Evolutionary conservation across 2,113 vertebrate genomes (phyloP), one percentile per base, ranked within the genome.

Genomic region (Beaufortia kweichowensis): DNA sequence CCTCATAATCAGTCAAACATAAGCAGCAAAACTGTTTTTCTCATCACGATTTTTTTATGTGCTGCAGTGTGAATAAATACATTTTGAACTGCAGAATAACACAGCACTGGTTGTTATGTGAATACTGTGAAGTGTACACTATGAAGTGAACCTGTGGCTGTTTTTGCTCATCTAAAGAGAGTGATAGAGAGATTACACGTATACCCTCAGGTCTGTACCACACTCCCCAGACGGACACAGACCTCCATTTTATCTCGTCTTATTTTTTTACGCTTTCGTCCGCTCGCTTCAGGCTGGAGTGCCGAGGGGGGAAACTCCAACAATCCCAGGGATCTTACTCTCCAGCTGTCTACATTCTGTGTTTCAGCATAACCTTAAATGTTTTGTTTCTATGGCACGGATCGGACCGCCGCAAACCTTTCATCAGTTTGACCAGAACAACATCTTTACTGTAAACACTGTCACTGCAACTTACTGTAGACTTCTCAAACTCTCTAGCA

Each of bases 291-390:
- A 75, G 46, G 24, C 23, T 56, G 62, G 48, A 71, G 75, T 73
- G 69, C 50, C 64, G 50, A 1, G 60, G 66, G 77, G 75, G 68
- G 48, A 41, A 50, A 24, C 56, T 17, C 12, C 10, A 23, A 53
- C 79, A 31, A 39, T 66, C 39, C 14, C 23, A 56, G 72, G 28
- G 19, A 50, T 76, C 66, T 41, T 50, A 53, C 14, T 26, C 75
- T 61, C 60, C 80, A 81, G 73, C 81, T 79, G 73, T 79, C 79
- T 56, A 61, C 79, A 84, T 86, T 86, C 64, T 76, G 26, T 66
- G 70, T 82, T 75, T 79, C 76, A 82, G 65, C 61, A 69, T 82
- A 77, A 66, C 79, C 81, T 79, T 82, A 83, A 79, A 81, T 75
- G 73, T 77, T 80, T 77, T n/a, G n/a, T n/a, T 11, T 10, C 41